phyloP scores from a whole-genome alignment of 92 coral and sea anemone species.

The Zoanthus sociatus region DNA sequence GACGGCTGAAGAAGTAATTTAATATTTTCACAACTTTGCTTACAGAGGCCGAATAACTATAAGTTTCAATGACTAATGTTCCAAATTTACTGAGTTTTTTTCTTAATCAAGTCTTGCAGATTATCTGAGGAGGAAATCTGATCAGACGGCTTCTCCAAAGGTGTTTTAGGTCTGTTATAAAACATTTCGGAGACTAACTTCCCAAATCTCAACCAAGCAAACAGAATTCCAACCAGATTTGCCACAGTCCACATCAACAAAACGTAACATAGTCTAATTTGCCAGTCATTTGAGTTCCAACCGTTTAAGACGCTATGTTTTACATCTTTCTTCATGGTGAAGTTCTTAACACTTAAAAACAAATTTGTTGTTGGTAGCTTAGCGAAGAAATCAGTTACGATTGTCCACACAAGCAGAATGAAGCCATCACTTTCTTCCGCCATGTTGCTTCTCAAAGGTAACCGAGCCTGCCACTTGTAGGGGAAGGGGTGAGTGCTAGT shows the following conservation, averaged over 20 bases:
- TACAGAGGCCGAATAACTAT: no score
- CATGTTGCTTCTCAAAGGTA: conserved; percentile 18
- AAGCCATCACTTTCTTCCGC: conserved; percentile 14
- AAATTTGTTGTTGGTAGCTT: not conserved
- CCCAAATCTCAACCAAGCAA: conserved; percentile 88
- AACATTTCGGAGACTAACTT: conserved; percentile 80
- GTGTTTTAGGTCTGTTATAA: conserved; percentile 79
- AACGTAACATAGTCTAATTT: conserved; percentile 85
- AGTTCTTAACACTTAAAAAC: not conserved
- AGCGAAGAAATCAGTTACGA: not conserved
- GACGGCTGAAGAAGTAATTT: no score
- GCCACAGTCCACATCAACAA: conserved; percentile 74
- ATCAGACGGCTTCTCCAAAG: conserved; percentile 50
- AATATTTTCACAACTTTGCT: no score
- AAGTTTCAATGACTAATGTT: not conserved
- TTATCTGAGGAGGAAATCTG: conserved; percentile 47
- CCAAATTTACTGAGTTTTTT: conserved; percentile 69
- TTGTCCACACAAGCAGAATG: not conserved
- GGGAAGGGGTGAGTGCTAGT: no score
- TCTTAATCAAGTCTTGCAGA: conserved; percentile 79
- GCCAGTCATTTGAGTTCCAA: conserved; percentile 92
- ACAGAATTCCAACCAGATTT: conserved; percentile 81
- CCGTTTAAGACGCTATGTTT: conserved; percentile 51
- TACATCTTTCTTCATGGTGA: conserved; percentile 9
- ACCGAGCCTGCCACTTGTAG: no score